These are phyloP conservation scores for Orchestia grillus DNA, from an alignment of 1,140 invertebrate genomes.

Conservation along the genomic window DNA sequence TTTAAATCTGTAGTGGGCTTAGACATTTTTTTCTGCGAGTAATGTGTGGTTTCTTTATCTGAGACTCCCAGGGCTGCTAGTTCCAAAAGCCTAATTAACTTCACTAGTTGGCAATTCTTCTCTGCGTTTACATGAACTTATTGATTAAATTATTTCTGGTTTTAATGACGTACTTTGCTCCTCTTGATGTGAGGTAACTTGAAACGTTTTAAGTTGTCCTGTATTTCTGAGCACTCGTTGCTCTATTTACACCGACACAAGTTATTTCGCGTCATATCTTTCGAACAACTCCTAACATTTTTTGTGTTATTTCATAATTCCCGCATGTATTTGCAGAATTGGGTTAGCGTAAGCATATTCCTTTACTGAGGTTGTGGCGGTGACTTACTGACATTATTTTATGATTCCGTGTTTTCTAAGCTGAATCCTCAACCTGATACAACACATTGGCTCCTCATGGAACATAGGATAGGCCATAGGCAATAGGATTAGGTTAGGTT, in stretches of 20 bases:
- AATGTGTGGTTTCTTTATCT: background rate
- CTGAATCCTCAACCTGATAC: too few species aligned
- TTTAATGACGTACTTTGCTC: background rate
- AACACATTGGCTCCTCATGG: too few species aligned
- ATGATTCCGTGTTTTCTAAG: too few species aligned
- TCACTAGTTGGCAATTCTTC: background rate
- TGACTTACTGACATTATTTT: too few species aligned
- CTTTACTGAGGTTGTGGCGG: too few species aligned
- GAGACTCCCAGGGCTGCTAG: background rate
- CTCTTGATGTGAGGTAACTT: background rate
- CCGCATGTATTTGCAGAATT: too few species aligned
- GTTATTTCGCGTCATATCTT: background rate
- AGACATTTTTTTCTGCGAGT: background rate
- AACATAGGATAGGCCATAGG: too few species aligned
- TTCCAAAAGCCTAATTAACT: background rate
- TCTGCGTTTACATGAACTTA: background rate
- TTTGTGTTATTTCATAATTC: too few species aligned
- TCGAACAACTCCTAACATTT: too few species aligned
- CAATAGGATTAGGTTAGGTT: too few species aligned
- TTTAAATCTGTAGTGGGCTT: background rate
- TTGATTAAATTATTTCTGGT: background rate
- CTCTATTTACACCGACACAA: background rate
- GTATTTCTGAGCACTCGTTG: background rate
- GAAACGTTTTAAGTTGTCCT: background rate
- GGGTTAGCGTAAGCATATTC: too few species aligned